Evolutionary conservation across 2,888 invertebrate species (phyloP).

Genomic region (Hyposoter didymator): DNA sequence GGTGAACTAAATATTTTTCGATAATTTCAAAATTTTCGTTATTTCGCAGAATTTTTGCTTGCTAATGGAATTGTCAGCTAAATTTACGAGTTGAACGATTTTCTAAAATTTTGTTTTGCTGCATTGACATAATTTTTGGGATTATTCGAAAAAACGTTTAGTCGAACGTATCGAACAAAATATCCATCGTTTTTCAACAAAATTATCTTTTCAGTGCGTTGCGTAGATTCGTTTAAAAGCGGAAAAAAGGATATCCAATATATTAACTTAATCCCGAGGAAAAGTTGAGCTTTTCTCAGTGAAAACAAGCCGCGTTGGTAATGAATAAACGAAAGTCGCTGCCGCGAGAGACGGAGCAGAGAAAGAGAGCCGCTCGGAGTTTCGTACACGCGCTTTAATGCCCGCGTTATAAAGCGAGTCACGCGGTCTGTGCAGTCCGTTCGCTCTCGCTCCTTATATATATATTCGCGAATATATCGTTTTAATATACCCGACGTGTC

Average conservation of each 20-base stretch:
- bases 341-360: constrained; percentile 5
- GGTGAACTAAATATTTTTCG: too few relatives aligned
- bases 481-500: constrained; percentile 77
- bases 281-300: constrained; percentile 29
- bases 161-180: too few relatives aligned
- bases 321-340: constrained; percentile 53
- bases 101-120: too few relatives aligned
- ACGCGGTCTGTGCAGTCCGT: constrained; percentile 42
- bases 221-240: not conserved
- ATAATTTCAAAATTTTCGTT: too few relatives aligned
- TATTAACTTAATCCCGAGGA: constrained; percentile 25
- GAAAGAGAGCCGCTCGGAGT: not conserved
- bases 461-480: constrained; percentile 77
- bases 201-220: too few relatives aligned
- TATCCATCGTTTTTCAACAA: too few relatives aligned
- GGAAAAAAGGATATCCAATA: constrained; percentile 23
- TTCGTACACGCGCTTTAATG: constrained; percentile 53
- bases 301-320: constrained; percentile 43
- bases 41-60: too few relatives aligned
- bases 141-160: too few relatives aligned
- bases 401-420: constrained; percentile 58
- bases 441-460: constrained; percentile 15
- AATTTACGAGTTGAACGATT: too few relatives aligned
- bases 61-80: too few relatives aligned
- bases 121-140: too few relatives aligned